A percentile compares a stretch with the other conserved stretches of the same genome.
phyloP scores from a whole-genome alignment of 2,113 vertebrate genomes.

The Osmerus mordax region DNA sequence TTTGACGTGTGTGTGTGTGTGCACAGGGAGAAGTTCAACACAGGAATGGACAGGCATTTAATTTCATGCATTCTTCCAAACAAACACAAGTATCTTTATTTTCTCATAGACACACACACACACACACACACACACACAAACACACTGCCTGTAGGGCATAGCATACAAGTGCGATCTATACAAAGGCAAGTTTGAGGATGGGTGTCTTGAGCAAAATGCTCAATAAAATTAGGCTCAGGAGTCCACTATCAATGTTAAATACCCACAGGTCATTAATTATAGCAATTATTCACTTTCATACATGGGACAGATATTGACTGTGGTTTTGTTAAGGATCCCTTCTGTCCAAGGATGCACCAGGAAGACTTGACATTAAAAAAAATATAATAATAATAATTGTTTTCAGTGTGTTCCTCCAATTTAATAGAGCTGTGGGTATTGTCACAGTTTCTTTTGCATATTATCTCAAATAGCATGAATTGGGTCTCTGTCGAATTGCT shows the following conservation, averaged over 20 bases:
- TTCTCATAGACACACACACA: slow-evolving; percentile 22
- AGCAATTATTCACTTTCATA: slow-evolving; percentile 72
- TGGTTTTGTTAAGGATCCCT: slow-evolving; percentile 35
- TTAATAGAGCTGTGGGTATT: slow-evolving; percentile 15
- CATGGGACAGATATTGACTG: slow-evolving; percentile 65
- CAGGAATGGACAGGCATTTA: slow-evolving; percentile 25
- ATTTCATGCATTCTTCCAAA: slow-evolving; percentile 21
- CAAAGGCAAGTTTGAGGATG: slow-evolving; percentile 25
- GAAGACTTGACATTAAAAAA: slow-evolving; percentile 39
- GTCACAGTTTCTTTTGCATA: slow-evolving; percentile 27
- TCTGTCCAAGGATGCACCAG: slow-evolving; percentile 22
- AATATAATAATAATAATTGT: slow-evolving; percentile 28
- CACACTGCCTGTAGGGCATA: slow-evolving; percentile 13
- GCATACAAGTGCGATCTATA: slow-evolving; percentile 14
- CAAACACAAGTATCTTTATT: slow-evolving; percentile 16
- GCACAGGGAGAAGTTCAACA: not conserved
- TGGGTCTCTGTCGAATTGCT: slow-evolving; percentile 55
- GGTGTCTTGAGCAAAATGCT: slow-evolving; percentile 28
- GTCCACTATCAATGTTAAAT: slow-evolving; percentile 50
- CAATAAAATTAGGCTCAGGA: slow-evolving; percentile 49
- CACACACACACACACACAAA: slow-evolving; percentile 20
- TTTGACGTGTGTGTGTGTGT: slow-evolving; percentile 2
- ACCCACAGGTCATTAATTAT: slow-evolving; percentile 73
- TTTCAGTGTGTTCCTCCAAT: slow-evolving; percentile 37
- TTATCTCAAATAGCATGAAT: slow-evolving; percentile 24